phyloP scores from a whole-genome alignment of 2,113 vertebrate genomes.

The Mormyrus lacerda region DNA sequence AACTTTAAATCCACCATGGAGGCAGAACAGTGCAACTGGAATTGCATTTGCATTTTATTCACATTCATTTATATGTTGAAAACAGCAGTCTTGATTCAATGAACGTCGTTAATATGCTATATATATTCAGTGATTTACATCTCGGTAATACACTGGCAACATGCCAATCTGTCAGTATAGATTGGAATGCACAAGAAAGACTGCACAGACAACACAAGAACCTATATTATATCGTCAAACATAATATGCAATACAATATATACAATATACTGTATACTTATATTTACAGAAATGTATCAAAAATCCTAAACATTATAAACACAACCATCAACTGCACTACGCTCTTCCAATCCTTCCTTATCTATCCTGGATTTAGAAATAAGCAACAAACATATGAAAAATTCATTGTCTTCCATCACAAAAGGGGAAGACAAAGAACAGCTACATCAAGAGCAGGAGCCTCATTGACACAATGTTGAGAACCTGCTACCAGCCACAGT shows the following conservation, averaged over 20 bases:
- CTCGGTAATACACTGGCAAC: background rate
- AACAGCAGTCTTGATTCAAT: background rate
- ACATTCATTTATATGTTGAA: background rate
- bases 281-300: background rate
- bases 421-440: background rate
- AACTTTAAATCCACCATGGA: background rate
- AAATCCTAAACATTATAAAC: background rate
- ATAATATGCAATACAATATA: background rate
- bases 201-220: background rate
- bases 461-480: too few relatives aligned
- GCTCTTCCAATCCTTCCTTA: background rate
- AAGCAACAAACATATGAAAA: background rate
- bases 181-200: background rate
- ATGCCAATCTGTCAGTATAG: background rate
- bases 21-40: background rate
- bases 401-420: background rate
- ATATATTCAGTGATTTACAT: background rate
- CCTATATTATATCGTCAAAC: background rate
- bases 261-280: background rate
- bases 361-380: background rate
- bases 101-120: background rate
- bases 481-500: background rate
- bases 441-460: background rate
- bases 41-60: background rate
- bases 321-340: background rate